These are phyloP conservation scores for Phthorimaea operculella DNA, from an alignment of 1,140 invertebrate genomes.

Conservation along the genomic window DNA sequence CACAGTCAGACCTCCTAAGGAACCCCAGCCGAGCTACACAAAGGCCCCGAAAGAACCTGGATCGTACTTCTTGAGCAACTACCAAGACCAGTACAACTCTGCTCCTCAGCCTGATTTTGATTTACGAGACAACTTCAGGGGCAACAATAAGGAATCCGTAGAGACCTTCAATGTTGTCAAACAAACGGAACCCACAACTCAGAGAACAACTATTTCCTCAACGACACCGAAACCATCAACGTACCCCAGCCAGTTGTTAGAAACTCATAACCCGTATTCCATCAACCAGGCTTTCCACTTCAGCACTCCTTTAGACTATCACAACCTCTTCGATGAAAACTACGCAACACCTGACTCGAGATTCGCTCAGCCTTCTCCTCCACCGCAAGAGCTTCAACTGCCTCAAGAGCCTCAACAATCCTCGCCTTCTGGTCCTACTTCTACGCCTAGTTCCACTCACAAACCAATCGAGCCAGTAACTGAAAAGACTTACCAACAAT, in stretches of 20 bases:
- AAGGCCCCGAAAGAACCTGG: slow-evolving; percentile 28
- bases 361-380: slow-evolving; percentile 13
- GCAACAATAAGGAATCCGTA: slow-evolving; percentile 12
- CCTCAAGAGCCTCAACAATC: slow-evolving; percentile 6
- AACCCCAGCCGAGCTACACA: slow-evolving; percentile 20
- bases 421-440: slow-evolving; percentile 11
- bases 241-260: slow-evolving; percentile 44
- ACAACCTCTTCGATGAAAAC: slow-evolving; percentile 52
- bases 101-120: slow-evolving; percentile 22
- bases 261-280: slow-evolving; percentile 61
- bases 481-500: slow-evolving; percentile 27
- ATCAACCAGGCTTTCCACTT: slow-evolving; percentile 64
- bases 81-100: slow-evolving; percentile 33
- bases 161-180: slow-evolving; percentile 16
- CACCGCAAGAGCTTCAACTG: slow-evolving; percentile 12
- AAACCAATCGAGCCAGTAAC: slow-evolving; percentile 25
- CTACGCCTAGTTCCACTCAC: slow-evolving; percentile 14
- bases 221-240: slow-evolving; percentile 40
- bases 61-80: slow-evolving; percentile 44
- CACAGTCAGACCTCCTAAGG: slow-evolving; percentile 34
- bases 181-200: slow-evolving; percentile 27
- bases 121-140: slow-evolving; percentile 23
- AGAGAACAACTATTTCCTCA: slow-evolving; percentile 23
- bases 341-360: slow-evolving; percentile 25
- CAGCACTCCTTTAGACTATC: slow-evolving; percentile 57